Conservation (phyloP, 2,797 vertebrate species). For the Columba guinea region DNA sequence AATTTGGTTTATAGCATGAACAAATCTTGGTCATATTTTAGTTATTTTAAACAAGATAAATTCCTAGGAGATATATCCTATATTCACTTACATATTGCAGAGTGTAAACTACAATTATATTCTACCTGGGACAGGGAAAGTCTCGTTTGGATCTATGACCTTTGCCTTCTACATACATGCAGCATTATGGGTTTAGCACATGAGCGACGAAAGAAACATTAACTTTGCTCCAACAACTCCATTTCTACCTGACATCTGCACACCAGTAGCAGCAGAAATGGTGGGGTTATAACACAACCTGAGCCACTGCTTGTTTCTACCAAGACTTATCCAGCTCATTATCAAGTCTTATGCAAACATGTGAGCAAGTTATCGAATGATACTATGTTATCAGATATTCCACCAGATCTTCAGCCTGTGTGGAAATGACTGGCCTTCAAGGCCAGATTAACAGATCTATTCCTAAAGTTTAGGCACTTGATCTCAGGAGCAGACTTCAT, state of each 20-base stretch:
- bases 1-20: background rate
- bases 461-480: background rate
- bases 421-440: background rate
- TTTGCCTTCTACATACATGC: background rate
- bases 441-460: background rate
- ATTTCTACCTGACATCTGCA: background rate
- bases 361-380: background rate
- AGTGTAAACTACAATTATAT: background rate
- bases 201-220: background rate
- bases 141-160: background rate
- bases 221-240: background rate
- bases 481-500: background rate
- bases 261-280: background rate
- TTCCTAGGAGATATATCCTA: background rate
- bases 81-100: background rate
- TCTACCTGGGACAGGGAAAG: background rate
- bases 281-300: background rate
- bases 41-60: background rate
- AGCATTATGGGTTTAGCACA: background rate
- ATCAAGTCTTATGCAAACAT: background rate
- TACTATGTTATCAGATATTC: background rate
- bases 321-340: background rate
- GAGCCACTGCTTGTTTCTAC: background rate
- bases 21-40: background rate
- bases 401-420: background rate